Base-by-base conservation (phyloP, 1,140 invertebrate species). In the Lepidurus packardi region DNA sequence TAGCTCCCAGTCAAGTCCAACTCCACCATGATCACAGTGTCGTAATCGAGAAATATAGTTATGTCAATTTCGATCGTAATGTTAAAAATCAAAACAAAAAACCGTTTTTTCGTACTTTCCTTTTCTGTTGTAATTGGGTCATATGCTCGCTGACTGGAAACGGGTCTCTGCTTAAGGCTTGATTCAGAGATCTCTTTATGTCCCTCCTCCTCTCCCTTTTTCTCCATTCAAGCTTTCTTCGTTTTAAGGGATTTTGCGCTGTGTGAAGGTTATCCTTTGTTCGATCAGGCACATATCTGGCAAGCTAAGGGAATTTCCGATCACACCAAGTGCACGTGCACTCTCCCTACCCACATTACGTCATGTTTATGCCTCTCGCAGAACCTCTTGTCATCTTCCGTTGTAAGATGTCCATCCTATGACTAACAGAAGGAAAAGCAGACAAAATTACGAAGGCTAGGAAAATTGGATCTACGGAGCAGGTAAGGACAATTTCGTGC, bases 241-340 rank as follows among this genome's bases (percentile, higher is more conserved):
- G 53, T 65, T 65, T 65, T 65, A 21, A 9, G 53, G 53, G 21
- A n/a, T 65, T 65, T 65, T 65, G 53, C 53, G 53, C 21, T 16
- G 6, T n/a, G 9, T 1, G 16, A 21, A 65, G 53, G 53, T 9
- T 65, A 65, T 65, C 53, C 53, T 65, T 65, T 65, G 53, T 65
- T 65, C 21, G n/a, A 65, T 65, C 53, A 65, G 53, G 21, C 53
- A 21, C 53, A 65, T n/a, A n/a, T 65, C 53, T 16, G 21, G 53
- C 53, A 65, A 65, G 53, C 53, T 65, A 65, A 16, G 53, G 53
- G 53, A 65, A 21, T 65, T 65, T 21, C 53, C 53, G 53, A 21
- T 65, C 53, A 65, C 13, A 65, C 16, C 7, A 65, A 65, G 53
- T 65, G 53, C 53, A 65, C 53, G 6, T n/a, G 53, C 16, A 65